phyloP scores from a whole-genome alignment of 2,888 invertebrate species.

The Orchesella flavescens region DNA sequence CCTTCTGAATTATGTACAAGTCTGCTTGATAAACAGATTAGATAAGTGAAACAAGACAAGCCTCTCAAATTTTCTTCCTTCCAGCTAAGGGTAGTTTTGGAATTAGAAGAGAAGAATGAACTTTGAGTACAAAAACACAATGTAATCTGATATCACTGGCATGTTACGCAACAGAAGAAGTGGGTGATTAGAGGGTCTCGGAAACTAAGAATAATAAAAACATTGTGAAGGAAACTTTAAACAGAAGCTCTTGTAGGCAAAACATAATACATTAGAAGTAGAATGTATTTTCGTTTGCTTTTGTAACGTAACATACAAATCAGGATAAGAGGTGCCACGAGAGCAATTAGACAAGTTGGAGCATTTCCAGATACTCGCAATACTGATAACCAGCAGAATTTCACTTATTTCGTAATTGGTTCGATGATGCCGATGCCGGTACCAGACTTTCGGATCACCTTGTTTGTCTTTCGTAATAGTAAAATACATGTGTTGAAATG shows the following conservation, averaged over 20 bases:
- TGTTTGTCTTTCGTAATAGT: not conserved
- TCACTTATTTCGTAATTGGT: conserved; percentile 50
- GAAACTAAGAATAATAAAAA: too few species aligned
- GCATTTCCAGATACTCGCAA: not conserved
- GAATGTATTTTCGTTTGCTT: not conserved
- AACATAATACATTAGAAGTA: too few species aligned
- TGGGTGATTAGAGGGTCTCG: too few species aligned
- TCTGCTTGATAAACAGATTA: conserved; percentile 43
- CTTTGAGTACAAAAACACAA: too few species aligned
- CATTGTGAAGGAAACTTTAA: too few species aligned
- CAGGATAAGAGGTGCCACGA: conserved; percentile 38
- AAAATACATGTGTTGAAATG: too few species aligned
- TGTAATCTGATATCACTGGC: too few species aligned
- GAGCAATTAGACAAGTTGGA: conserved; percentile 49
- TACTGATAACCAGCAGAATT: conserved; percentile 10
- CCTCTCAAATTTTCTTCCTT: conserved; percentile 46
- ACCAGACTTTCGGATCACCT: not conserved
- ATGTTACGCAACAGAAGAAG: too few species aligned
- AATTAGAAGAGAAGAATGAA: too few species aligned
- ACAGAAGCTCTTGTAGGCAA: too few species aligned
- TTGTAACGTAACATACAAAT: not conserved
- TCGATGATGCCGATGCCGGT: not conserved
- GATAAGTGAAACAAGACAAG: conserved; percentile 54
- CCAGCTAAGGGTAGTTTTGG: not conserved
- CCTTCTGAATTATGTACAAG: conserved; percentile 40